A percentile compares a stretch with the other conserved stretches of the same genome.
Evolutionary conservation across 2,113 vertebrate genomes (phyloP).

Genomic region (Chamaetylas fuelleborni): DNA sequence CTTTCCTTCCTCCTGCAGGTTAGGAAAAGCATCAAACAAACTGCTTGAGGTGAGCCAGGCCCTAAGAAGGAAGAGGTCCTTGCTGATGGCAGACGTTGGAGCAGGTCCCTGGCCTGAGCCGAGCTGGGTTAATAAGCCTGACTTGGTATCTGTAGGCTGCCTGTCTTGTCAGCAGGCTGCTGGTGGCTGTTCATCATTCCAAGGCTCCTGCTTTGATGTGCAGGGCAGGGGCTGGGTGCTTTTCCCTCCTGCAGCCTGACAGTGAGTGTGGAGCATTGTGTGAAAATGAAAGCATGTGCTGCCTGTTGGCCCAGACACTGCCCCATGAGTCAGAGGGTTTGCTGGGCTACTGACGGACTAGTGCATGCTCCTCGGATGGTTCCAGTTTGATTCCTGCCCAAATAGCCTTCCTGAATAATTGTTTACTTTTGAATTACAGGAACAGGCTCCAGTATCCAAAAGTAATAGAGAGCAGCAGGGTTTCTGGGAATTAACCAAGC

Average conservation of each 20-base stretch:
- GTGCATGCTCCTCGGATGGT: neutral
- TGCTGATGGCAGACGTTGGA: neutral
- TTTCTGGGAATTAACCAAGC: neutral
- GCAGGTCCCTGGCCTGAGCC: neutral
- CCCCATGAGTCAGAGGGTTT: neutral
- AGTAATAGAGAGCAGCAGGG: neutral
- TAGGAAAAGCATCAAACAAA: neutral
- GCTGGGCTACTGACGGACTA: neutral
- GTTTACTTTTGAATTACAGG: conserved; percentile 40
- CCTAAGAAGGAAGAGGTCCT: neutral
- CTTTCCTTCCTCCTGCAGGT: neutral
- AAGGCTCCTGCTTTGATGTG: neutral
- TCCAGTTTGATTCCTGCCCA: neutral
- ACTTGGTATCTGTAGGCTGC: neutral
- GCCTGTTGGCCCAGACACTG: neutral
- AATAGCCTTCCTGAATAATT: conserved; percentile 16
- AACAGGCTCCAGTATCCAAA: neutral
- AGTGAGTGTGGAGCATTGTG: neutral
- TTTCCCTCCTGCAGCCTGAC: neutral
- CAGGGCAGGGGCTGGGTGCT: neutral
- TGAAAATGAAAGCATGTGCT: neutral
- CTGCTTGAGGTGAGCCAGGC: neutral
- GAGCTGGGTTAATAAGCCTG: neutral
- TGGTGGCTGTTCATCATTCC: neutral
- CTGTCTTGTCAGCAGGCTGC: neutral